Base-by-base conservation (phyloP, 2,113 vertebrate species). In the Mus spicilegus region DNA sequence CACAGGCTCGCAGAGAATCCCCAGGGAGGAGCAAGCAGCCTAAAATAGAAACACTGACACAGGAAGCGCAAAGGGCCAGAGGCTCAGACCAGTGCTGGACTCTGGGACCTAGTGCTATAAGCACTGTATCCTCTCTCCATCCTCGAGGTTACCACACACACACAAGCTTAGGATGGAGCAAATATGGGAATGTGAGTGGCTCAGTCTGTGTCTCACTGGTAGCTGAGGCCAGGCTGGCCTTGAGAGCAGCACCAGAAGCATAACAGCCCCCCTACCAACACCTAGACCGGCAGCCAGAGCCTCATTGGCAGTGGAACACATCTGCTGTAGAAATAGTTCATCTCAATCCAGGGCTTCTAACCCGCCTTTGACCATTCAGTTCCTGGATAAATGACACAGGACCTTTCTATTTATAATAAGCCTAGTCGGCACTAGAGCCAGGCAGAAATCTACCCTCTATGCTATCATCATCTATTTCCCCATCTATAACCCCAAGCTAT, bases 1-100 rank as follows among this genome's bases (percentile, higher is more conserved):
- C 94, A 89, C n/a, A 82, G 30, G 89, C 91, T 63, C 0, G 0
- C n/a, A 24, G 91, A 75, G 77, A 90, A 73, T 89, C 81, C 89
- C 91, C 89, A 49, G 24, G 1, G 56, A 88, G 76, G 51, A 76
- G 61, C 84, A 36, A 14, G 56, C 1, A 0, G 70, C 85, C 88
- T 46, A 26, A 95, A 97, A 97, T 90, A 96, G 96, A 94, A 93
- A 85, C 61, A 90, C 93, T 92, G 95, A 89, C 88, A 8, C 49
- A 54, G 91, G 61, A 95, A 58, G n/a, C 0, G 6, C 58, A 9
- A 17, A 17, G 76, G 95, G 75, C 85, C 80, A 10, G 49, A 54
- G 94, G 56, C 90, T 3, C 1, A 82, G 70, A 49, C 39, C 22
- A 6, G 20, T 26, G 89, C 75, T 42, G 5, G 78, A 51, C 73